Percentiles rank a stretch among this genome's conserved stretches.
Evolutionary conservation across 2,797 vertebrate genomes (phyloP).

Genomic region (Moxostoma hubbsi): DNA sequence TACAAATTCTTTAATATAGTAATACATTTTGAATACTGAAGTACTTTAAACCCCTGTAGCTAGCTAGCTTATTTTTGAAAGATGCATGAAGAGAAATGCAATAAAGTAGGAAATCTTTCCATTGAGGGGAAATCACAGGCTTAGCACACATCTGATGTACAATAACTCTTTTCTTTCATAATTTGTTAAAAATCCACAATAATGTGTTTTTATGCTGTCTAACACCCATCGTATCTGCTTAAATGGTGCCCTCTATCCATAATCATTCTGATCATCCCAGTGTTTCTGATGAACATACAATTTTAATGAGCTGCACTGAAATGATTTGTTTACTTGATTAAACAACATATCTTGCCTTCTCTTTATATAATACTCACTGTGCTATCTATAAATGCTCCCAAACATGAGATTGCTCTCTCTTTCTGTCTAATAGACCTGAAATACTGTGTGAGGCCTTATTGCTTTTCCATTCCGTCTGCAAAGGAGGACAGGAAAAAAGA

Average conservation of each 20-base stretch:
- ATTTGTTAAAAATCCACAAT: slow-evolving; percentile 32
- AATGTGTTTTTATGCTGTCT: slow-evolving; percentile 48
- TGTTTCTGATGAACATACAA: slow-evolving; percentile 42
- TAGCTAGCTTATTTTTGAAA: slow-evolving; percentile 6
- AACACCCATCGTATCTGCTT: slow-evolving; percentile 46
- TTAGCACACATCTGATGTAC: slow-evolving; percentile 4
- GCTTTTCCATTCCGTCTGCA: slow-evolving; percentile 44
- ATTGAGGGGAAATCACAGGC: neutral
- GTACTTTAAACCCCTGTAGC: no score
- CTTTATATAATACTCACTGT: slow-evolving; percentile 47
- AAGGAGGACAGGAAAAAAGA: slow-evolving; percentile 16
- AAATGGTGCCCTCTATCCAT: slow-evolving; percentile 47
- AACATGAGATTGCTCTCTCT: slow-evolving; percentile 12
- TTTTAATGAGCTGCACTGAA: slow-evolving; percentile 56
- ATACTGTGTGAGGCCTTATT: slow-evolving; percentile 34
- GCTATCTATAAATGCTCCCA: slow-evolving; percentile 34
- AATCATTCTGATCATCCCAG: slow-evolving; percentile 49
- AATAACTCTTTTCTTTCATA: slow-evolving; percentile 28
- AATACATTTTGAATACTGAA: no score
- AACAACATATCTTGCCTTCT: slow-evolving; percentile 44
- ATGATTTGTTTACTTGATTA: slow-evolving; percentile 58
- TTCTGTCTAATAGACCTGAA: slow-evolving; percentile 23
- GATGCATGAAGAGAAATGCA: neutral
- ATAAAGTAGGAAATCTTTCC: neutral
- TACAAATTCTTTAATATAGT: no score